Percentiles rank a stretch among this genome's conserved stretches.
These are phyloP conservation scores for Odontothrips loti DNA, from an alignment of 2,888 invertebrate genomes.

Conservation along the genomic window DNA sequence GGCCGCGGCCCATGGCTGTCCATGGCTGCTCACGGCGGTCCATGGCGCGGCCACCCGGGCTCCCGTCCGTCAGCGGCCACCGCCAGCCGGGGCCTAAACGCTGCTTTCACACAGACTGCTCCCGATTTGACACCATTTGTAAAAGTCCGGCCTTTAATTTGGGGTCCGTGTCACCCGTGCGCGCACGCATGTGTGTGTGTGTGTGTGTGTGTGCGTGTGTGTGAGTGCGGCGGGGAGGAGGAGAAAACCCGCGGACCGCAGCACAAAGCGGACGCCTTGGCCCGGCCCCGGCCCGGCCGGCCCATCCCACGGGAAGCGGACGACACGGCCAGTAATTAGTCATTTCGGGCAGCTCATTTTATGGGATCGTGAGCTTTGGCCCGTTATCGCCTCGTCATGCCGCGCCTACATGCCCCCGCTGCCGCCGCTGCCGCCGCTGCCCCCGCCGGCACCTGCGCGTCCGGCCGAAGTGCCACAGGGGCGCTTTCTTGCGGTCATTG, in stretches of 20 bases:
- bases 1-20: no score
- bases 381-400: not conserved
- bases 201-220: no score
- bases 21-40: no score
- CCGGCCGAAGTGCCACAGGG: no score
- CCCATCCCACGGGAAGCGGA: not conserved
- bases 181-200: no score
- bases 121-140: not conserved
- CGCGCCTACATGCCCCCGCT: not conserved
- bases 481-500: no score
- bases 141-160: not conserved
- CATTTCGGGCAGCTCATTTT: constrained; percentile 8
- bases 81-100: not conserved
- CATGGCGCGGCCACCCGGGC: no score
- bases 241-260: no score
- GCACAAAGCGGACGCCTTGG: not conserved
- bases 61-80: no score
- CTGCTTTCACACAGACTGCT: not conserved
- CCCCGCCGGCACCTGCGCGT: no score
- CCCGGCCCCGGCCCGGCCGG: not conserved
- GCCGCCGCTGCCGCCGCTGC: not conserved
- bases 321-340: not conserved
- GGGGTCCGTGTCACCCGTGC: not conserved
- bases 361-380: not conserved
- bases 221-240: no score